Evolutionary conservation across 2,113 vertebrate species (phyloP).

Genomic region (Caloenas nicobarica): DNA sequence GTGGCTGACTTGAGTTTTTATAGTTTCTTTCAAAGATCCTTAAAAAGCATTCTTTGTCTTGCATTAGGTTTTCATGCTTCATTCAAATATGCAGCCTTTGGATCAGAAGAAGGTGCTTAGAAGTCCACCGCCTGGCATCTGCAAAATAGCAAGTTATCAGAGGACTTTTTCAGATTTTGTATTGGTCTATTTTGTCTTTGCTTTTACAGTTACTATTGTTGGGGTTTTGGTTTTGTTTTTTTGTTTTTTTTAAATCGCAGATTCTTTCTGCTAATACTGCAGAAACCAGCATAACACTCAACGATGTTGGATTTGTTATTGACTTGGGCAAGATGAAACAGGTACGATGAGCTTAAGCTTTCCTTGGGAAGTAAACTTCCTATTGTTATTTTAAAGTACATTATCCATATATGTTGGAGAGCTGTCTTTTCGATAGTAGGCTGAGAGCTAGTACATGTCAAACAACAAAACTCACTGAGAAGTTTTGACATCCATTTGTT

Average conservation of each 20-base stretch:
- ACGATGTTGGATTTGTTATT: conserved; percentile 95
- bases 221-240: not conserved
- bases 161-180: not conserved
- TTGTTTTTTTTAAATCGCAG: conserved; percentile 71
- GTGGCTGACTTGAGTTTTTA: not conserved
- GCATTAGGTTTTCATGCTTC: conserved; percentile 88
- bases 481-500: not conserved
- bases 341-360: conserved; percentile 72
- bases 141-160: conserved; percentile 89
- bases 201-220: not conserved
- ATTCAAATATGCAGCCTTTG: conserved; percentile 93
- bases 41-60: conserved; percentile 21
- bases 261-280: conserved; percentile 97
- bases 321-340: conserved; percentile 97
- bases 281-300: conserved; percentile 96
- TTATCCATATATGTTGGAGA: not conserved
- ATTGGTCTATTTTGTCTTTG: not conserved
- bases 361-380: not conserved
- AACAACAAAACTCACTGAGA: not conserved
- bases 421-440: not conserved
- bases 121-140: conserved; percentile 79
- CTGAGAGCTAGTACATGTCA: not conserved
- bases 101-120: conserved; percentile 92
- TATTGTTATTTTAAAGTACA: not conserved
- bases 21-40: not conserved